phyloP scores from a whole-genome alignment of 2,888 invertebrate genomes.

The Lomographa bimaculata region DNA sequence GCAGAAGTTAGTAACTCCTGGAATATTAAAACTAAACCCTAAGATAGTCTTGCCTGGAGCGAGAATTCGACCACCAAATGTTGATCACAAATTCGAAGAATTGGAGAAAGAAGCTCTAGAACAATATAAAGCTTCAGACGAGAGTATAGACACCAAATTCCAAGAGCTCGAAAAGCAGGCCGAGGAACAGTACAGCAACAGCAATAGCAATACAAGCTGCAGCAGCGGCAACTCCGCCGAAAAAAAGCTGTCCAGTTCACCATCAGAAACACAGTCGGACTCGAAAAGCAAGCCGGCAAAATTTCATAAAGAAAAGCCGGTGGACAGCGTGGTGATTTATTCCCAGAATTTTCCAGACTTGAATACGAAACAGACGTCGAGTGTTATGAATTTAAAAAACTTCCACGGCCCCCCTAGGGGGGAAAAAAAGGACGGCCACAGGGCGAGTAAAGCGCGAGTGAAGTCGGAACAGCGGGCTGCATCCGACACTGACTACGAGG shows the following conservation, averaged over 20 bases:
- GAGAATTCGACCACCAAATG: constrained; percentile 57
- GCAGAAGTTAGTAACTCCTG: constrained; percentile 66
- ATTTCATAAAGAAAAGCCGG: constrained; percentile 70
- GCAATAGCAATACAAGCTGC: constrained; percentile 77
- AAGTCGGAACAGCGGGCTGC: constrained; percentile 68
- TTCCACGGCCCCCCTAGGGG: constrained; percentile 81
- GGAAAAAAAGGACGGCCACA: constrained; percentile 76
- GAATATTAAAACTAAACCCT: constrained; percentile 68
- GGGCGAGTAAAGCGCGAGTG: constrained; percentile 55
- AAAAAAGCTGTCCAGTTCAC: constrained; percentile 50
- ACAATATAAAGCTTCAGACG: constrained; percentile 83
- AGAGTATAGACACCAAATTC: constrained; percentile 83
- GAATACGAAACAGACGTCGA: constrained; percentile 63
- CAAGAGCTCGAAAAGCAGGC: constrained; percentile 86
- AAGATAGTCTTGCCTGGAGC: constrained; percentile 64
- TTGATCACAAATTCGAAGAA: constrained; percentile 78
- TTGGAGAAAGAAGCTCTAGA: constrained; percentile 84
- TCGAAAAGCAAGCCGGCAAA: constrained; percentile 59
- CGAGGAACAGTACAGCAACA: constrained; percentile 85
- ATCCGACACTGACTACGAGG: constrained; percentile 74
- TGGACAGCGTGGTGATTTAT: constrained; percentile 73
- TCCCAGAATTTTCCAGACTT: constrained; percentile 77
- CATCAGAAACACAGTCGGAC: constrained; percentile 51
- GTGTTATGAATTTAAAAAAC: constrained; percentile 80
- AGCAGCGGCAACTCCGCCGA: constrained; percentile 70